Conservation (phyloP, 2,113 vertebrate species). For the Labeo catla region DNA sequence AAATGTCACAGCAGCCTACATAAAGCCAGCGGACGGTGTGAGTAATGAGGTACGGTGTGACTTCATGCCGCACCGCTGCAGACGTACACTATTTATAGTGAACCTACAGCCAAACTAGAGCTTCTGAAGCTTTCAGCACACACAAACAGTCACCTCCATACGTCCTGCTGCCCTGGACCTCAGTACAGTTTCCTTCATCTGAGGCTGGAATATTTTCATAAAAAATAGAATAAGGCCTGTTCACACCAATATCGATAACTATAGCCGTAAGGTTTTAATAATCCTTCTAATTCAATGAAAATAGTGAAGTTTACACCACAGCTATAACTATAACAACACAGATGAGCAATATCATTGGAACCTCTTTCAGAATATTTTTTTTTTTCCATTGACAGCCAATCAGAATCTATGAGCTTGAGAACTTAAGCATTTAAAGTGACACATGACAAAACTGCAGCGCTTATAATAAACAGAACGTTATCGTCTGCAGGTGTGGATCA, state of each 20-base stretch:
- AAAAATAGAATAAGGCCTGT: background rate
- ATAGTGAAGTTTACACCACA: no score
- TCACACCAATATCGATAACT: background rate
- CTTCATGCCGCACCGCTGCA: conserved; percentile 15
- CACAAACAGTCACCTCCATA: background rate
- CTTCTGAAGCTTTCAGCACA: background rate
- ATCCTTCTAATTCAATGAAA: background rate
- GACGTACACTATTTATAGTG: conserved; percentile 27
- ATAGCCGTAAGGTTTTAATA: background rate
- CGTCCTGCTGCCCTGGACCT: background rate
- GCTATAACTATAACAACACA: background rate
- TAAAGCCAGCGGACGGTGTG: background rate
- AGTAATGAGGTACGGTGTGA: conserved; percentile 4
- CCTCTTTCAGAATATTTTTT: background rate
- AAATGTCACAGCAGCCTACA: conserved; percentile 17
- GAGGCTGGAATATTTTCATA: background rate
- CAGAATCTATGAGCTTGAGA: background rate
- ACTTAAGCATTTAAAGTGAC: background rate
- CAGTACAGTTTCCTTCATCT: background rate
- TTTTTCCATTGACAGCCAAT: background rate
- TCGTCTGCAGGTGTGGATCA: no score
- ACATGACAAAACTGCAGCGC: background rate
- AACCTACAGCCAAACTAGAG: background rate
- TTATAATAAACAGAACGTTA: no score
- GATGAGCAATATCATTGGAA: background rate